Conservation (phyloP, 2,888 invertebrate genomes). For the Scotopteryx bipunctaria region DNA sequence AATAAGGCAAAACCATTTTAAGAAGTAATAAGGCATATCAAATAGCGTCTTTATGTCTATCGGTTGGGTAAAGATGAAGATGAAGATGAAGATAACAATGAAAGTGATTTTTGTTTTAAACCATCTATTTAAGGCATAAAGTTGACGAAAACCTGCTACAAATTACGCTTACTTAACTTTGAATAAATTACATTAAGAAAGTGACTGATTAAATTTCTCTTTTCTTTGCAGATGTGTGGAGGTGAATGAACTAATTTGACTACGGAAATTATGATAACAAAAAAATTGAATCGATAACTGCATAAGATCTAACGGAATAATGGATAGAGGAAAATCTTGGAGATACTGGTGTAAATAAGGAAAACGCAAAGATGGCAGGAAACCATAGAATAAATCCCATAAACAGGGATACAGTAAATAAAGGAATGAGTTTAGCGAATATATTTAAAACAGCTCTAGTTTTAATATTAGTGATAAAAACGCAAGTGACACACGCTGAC, state of each 20-base stretch:
- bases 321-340: conserved; percentile 8
- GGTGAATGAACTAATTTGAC: conserved; percentile 37
- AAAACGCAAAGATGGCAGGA: conserved; percentile 23
- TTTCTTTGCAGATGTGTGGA: conserved; percentile 53
- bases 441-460: conserved; percentile 51
- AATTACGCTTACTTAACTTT: background rate
- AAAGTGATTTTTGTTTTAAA: too few relatives aligned
- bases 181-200: background rate
- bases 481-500: conserved; percentile 46
- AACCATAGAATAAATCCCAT: conserved; percentile 12
- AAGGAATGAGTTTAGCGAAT: conserved; percentile 39
- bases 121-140: too few relatives aligned
- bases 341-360: background rate
- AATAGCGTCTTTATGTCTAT: conserved; percentile 5
- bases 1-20: background rate
- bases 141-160: background rate
- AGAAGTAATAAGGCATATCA: background rate
- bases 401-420: conserved; percentile 16
- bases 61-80: conserved; percentile 12
- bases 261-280: conserved; percentile 10
- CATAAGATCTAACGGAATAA: conserved; percentile 5
- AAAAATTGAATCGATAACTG: conserved; percentile 2
- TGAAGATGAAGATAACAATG: background rate
- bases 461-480: conserved; percentile 54
- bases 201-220: conserved; percentile 37